A percentile compares a stretch with the other conserved stretches of the same genome.
Evolutionary conservation across 2,113 vertebrate species (phyloP).

Genomic region (Catagonus wagneri): DNA sequence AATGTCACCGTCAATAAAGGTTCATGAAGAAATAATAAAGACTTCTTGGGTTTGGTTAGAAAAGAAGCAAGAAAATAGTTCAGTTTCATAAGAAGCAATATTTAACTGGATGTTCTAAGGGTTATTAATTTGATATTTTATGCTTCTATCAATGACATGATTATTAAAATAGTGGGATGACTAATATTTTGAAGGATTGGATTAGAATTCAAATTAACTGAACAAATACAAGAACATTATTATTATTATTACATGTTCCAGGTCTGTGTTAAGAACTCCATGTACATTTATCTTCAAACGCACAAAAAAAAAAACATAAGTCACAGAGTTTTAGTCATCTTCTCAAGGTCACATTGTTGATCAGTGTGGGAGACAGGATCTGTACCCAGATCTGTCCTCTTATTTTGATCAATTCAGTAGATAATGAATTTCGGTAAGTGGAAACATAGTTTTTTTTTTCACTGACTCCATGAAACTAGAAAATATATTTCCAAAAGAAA

Average conservation of each 20-base stretch:
- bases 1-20: not conserved
- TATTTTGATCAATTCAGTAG: conserved; percentile 30
- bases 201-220: not conserved
- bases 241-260: not conserved
- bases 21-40: conserved; percentile 11
- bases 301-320: not conserved
- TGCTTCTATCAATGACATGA: conserved; percentile 1
- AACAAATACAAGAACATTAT: conserved; percentile 14
- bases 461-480: conserved; percentile 14
- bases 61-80: conserved; percentile 31
- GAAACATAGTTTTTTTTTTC: conserved; percentile 20
- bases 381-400: not conserved
- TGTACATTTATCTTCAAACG: not conserved
- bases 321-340: conserved; percentile 5
- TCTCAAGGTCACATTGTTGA: not conserved
- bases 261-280: not conserved
- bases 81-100: not conserved
- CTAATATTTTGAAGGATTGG: conserved; percentile 18
- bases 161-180: conserved; percentile 35
- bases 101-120: conserved; percentile 38
- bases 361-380: not conserved
- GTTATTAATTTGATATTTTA: conserved; percentile 51
- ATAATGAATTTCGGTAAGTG: conserved; percentile 26
- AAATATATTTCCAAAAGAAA: not conserved
- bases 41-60: not conserved